phyloP scores from a whole-genome alignment of 2,888 invertebrate genomes.

The Microlaimidae sp. region DNA sequence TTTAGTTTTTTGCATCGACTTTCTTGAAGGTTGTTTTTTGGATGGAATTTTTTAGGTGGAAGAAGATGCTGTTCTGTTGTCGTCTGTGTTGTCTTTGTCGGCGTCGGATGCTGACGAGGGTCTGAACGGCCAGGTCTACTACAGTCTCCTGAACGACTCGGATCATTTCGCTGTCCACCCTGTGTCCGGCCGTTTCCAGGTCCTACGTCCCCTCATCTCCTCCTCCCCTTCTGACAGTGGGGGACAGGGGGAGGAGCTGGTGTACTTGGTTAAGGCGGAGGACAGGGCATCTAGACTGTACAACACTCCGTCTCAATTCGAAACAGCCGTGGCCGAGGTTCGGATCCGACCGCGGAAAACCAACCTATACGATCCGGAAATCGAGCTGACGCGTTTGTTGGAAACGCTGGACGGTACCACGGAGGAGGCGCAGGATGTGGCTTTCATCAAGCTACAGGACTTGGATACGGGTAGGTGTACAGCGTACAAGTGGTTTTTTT shows the following conservation, averaged over 20 bases:
- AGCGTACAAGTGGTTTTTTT: too few relatives aligned
- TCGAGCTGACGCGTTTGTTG: conserved; percentile 39
- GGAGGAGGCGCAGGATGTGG: not conserved
- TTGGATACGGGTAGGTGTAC: too few relatives aligned
- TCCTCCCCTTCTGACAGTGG: conserved; percentile 41
- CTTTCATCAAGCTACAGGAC: too few relatives aligned
- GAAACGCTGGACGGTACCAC: not conserved
- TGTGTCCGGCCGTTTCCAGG: conserved; percentile 65
- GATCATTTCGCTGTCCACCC: conserved; percentile 81
- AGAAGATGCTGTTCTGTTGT: conserved; percentile 4
- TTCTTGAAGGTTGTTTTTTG: conserved; percentile 18
- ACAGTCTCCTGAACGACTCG: conserved; percentile 47
- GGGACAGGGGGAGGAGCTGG: too few relatives aligned
- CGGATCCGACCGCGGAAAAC: conserved; percentile 53
- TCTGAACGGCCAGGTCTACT: conserved; percentile 88
- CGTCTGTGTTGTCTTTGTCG: not conserved
- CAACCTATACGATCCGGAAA: conserved; percentile 67
- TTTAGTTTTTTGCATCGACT: conserved; percentile 4
- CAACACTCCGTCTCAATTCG: not conserved
- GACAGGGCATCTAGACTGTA: conserved; percentile 56
- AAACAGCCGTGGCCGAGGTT: conserved; percentile 33
- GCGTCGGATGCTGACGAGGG: conserved; percentile 93
- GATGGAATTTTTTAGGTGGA: not conserved
- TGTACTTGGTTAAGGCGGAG: conserved; percentile 63
- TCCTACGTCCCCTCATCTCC: conserved; percentile 52